phyloP scores from a whole-genome alignment of 2,113 vertebrate species.

The Suricata suricatta region DNA sequence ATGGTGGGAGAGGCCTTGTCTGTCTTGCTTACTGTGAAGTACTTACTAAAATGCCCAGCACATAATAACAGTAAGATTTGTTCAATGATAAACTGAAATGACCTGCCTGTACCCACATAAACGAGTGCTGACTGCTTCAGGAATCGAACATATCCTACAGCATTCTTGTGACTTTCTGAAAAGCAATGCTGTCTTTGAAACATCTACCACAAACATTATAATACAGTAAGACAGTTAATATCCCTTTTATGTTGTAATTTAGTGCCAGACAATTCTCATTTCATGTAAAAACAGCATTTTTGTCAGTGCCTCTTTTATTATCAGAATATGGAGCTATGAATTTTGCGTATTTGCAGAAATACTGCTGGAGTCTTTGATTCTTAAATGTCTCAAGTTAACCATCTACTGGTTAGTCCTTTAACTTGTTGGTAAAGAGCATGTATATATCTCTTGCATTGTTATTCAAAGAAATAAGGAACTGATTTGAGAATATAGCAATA shows the following conservation, averaged over 20 bases:
- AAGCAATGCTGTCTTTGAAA: neutral
- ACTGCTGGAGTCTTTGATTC: neutral
- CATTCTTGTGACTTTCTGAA: neutral
- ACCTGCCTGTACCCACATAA: neutral
- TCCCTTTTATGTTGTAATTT: conserved; percentile 18
- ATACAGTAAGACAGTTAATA: neutral
- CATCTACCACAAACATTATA: neutral
- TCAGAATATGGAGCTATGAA: neutral
- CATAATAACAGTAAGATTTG: neutral
- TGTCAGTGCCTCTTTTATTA: neutral
- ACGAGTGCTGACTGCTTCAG: neutral
- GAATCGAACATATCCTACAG: neutral
- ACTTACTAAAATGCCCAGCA: neutral
- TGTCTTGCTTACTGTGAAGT: neutral
- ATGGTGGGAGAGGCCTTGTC: neutral
- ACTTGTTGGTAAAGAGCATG: neutral
- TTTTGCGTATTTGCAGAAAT: neutral
- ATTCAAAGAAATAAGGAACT: neutral
- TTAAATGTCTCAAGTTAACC: neutral
- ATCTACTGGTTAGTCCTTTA: neutral
- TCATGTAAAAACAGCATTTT: neutral
- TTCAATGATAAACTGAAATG: neutral
- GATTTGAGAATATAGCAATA: neutral
- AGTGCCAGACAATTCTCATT: conserved; percentile 44
- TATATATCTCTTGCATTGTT: neutral